phyloP scores from a whole-genome alignment of 2,797 vertebrate species.

The Moxostoma hubbsi region DNA sequence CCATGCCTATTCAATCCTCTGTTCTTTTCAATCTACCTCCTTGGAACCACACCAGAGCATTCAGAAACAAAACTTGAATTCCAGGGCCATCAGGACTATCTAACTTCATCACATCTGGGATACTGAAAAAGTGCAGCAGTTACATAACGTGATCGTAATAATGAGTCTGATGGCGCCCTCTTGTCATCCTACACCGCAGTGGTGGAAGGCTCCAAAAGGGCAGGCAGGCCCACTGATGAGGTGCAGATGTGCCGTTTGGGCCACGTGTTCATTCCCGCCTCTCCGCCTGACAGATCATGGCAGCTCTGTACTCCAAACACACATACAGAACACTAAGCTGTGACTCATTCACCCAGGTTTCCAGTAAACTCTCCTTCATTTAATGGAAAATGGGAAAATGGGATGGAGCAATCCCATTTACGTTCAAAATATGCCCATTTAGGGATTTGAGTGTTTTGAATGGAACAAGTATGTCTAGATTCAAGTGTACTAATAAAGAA shows the following conservation, averaged over 20 bases:
- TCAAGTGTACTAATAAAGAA: not conserved
- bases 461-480: not conserved
- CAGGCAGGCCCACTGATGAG: conserved; percentile 51
- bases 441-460: not conserved
- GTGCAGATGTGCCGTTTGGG: conserved; percentile 57
- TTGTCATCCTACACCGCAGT: conserved; percentile 34
- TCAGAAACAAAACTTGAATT: conserved; percentile 10
- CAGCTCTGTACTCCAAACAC: conserved; percentile 31
- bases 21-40: not conserved
- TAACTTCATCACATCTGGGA: conserved; percentile 21
- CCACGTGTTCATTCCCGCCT: conserved; percentile 41
- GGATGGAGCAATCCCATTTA: not conserved
- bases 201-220: conserved; percentile 39
- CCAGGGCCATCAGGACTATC: no score
- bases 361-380: conserved; percentile 44
- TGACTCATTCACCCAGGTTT: conserved; percentile 42
- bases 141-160: conserved; percentile 38
- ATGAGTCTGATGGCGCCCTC: conserved; percentile 34
- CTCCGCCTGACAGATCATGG: conserved; percentile 38
- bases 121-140: not conserved
- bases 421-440: not conserved
- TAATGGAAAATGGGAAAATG: conserved; percentile 19
- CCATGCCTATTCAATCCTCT: not conserved
- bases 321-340: conserved; percentile 14
- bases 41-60: not conserved